These are phyloP conservation scores for Carposina sasakii DNA, from an alignment of 1,140 invertebrate genomes.

Conservation along the genomic window DNA sequence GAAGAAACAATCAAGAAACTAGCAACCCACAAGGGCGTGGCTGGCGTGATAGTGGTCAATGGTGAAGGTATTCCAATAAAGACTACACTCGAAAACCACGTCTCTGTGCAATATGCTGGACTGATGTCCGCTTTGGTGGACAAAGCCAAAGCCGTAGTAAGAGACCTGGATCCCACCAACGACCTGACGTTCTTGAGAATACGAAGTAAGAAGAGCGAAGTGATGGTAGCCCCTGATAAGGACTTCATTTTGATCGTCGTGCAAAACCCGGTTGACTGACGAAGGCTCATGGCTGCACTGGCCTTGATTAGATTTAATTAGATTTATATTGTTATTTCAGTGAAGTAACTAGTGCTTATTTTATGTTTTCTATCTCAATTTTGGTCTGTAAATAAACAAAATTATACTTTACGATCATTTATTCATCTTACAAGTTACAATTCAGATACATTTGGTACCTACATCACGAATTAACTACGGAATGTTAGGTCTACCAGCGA, in stretches of 20 bases:
- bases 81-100: slow-evolving; percentile 82
- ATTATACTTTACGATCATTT: too few species aligned
- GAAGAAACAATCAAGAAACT: slow-evolving; percentile 86
- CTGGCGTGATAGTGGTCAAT: slow-evolving; percentile 83
- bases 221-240: slow-evolving; percentile 89
- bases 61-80: slow-evolving; percentile 85
- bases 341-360: too few species aligned
- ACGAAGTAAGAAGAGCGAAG: slow-evolving; percentile 92
- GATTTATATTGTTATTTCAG: too few species aligned
- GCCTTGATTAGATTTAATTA: neutral
- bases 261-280: slow-evolving; percentile 75
- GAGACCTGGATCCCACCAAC: slow-evolving; percentile 86
- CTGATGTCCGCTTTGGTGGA: slow-evolving; percentile 79
- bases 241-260: slow-evolving; percentile 81
- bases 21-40: slow-evolving; percentile 79
- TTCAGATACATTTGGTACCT: too few species aligned
- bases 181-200: slow-evolving; percentile 88
- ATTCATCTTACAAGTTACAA: too few species aligned
- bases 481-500: neutral
- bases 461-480: too few species aligned
- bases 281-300: slow-evolving; percentile 23
- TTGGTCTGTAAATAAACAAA: too few species aligned
- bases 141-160: slow-evolving; percentile 80
- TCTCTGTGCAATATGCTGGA: slow-evolving; percentile 82
- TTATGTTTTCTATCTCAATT: too few species aligned